phyloP scores from a whole-genome alignment of 2,888 invertebrate species.

The Cheilosia urbana region DNA sequence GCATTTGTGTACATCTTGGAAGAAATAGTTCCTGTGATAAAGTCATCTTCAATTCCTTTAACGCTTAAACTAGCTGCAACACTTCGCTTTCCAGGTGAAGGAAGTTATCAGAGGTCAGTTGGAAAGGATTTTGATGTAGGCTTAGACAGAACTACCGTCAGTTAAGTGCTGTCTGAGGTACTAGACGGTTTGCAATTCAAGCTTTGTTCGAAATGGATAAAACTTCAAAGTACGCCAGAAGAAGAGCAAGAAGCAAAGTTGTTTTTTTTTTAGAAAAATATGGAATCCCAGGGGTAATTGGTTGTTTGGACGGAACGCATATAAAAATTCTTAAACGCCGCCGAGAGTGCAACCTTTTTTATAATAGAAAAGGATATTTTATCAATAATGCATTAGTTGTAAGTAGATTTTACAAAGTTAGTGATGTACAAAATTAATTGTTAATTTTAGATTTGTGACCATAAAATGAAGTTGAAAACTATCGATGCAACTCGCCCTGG shows the following conservation, averaged over 20 bases:
- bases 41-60: conserved; percentile 15
- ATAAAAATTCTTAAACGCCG: conserved; percentile 17
- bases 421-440: not conserved
- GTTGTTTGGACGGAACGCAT: conserved; percentile 2
- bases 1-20: too few relatives aligned
- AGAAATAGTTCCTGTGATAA: not conserved
- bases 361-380: conserved; percentile 9
- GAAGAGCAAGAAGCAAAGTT: conserved; percentile 10
- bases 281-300: conserved; percentile 18
- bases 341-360: not conserved
- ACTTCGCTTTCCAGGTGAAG: conserved; percentile 18
- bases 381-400: conserved; percentile 10
- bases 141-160: not conserved
- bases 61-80: conserved; percentile 19
- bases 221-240: not conserved
- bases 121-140: conserved; percentile 9
- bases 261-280: conserved; percentile 13
- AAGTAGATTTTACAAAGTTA: not conserved
- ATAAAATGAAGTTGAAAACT: conserved; percentile 9
- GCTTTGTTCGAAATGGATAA: conserved; percentile 14
- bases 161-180: not conserved
- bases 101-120: conserved; percentile 22
- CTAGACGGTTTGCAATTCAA: conserved; percentile 12
- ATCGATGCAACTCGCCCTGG: too few relatives aligned
- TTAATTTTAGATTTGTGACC: conserved; percentile 10